Evolutionary conservation across 2,888 invertebrate genomes (phyloP).

Genomic region (Apamea epomidion): DNA sequence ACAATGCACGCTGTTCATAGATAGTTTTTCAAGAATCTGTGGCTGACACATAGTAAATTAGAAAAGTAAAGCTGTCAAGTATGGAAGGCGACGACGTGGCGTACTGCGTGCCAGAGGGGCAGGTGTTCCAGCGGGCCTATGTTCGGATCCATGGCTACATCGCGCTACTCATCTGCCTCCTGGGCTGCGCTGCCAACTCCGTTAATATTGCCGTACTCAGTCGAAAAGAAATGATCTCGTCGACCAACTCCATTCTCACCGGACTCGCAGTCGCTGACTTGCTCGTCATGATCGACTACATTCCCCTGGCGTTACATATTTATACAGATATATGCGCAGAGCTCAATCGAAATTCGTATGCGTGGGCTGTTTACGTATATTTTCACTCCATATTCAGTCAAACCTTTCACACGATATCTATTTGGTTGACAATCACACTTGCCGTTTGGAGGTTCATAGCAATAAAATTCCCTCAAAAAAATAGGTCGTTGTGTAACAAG

Average conservation of each 20-base stretch:
- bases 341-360: constrained; percentile 90
- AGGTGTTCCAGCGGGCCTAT: constrained; percentile 92
- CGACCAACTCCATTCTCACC: constrained; percentile 98
- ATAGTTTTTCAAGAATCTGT: constrained; percentile 43
- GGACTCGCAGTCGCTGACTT: constrained; percentile 97
- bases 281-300: constrained; percentile 97
- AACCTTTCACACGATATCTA: constrained; percentile 96
- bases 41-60: constrained; percentile 23
- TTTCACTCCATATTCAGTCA: constrained; percentile 98
- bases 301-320: constrained; percentile 96
- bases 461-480: constrained; percentile 96
- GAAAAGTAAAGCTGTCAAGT: constrained; percentile 67
- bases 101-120: constrained; percentile 90
- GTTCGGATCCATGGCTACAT: constrained; percentile 95
- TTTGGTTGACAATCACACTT: constrained; percentile 97
- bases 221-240: constrained; percentile 96
- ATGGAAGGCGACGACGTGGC: constrained; percentile 72
- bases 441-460: constrained; percentile 98
- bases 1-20: constrained; percentile 54
- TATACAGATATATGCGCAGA: constrained; percentile 91
- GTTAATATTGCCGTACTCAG: constrained; percentile 97
- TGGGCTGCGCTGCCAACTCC: constrained; percentile 97
- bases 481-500: constrained; percentile 95
- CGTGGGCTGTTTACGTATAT: constrained; percentile 95
- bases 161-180: constrained; percentile 95